phyloP scores from a whole-genome alignment of 2,888 invertebrate genomes.

The Euzetes globulus region DNA sequence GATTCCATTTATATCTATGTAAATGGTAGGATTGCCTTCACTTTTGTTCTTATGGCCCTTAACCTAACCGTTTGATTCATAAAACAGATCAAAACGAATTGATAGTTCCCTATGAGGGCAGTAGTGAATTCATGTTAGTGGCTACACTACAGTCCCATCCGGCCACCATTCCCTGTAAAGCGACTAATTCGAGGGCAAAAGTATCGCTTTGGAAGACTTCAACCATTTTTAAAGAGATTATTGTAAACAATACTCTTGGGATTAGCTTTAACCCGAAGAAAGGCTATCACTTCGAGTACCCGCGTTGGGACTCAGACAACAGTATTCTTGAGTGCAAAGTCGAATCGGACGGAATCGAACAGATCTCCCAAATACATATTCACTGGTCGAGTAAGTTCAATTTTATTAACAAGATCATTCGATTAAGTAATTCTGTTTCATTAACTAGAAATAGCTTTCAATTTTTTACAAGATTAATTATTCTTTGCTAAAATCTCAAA shows the following conservation, averaged over 20 bases:
- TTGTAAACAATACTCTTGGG: constrained; percentile 26
- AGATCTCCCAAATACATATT: constrained; percentile 26
- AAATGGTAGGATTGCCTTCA: constrained; percentile 34
- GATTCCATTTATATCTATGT: constrained; percentile 38
- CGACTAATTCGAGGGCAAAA: constrained; percentile 37
- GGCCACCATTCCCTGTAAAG: constrained; percentile 38
- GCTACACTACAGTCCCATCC: constrained; percentile 32
- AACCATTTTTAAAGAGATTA: background rate
- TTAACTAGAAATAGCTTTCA: too few relatives aligned
- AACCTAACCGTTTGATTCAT: background rate
- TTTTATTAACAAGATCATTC: too few relatives aligned
- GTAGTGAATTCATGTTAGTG: constrained; percentile 29
- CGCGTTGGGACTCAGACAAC: constrained; percentile 40
- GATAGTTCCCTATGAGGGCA: constrained; percentile 36
- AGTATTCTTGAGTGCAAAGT: constrained; percentile 39
- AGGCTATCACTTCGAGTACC: constrained; percentile 36
- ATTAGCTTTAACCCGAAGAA: constrained; percentile 29
- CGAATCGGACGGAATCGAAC: constrained; percentile 34
- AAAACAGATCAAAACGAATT: constrained; percentile 35
- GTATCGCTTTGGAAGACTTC: constrained; percentile 38
- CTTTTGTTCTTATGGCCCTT: background rate
- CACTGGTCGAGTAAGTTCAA: constrained; percentile 29
- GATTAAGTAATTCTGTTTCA: too few relatives aligned
- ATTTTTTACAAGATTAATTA: too few relatives aligned
- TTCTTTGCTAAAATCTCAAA: too few relatives aligned